Evolutionary conservation across 2,113 vertebrate genomes (phyloP), one percentile per base, ranked within the genome.

Genomic region (Scartelaos histophorus): DNA sequence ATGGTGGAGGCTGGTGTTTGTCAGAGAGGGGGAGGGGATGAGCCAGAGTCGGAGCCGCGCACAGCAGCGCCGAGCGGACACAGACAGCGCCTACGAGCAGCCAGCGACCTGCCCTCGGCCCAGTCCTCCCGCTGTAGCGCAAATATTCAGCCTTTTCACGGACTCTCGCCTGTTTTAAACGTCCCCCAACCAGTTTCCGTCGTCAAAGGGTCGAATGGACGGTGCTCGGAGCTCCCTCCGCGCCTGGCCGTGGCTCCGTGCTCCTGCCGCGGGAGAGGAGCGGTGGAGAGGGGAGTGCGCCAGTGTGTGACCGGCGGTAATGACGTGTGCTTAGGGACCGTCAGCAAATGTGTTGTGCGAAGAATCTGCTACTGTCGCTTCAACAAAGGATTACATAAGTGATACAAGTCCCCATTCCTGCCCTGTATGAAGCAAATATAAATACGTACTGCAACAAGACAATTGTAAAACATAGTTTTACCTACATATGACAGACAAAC

Each of bases 21-120:
- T 75, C 69, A 38, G 85, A 80, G 87, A 89, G 90, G 89, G 89
- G 90, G 86, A 87, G 87, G 89, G 90, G 88, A 88, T 34, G 71
- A 83, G 75, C 69, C 70, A 73, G 71, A 47, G 46, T 13, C 11
- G 4, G 29, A 5, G 47, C 47, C 7, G 46, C 47, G 79, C 60
- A 78, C 66, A 75, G 67, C 68, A 75, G 67, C 68, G 72, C 78
- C 21, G 66, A n/a, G 5, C 60, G 75, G 70, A 54, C 58, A 67
- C 69, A 83, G 82, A 69, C 38, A 43, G 38, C 38, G 82, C 82
- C 80, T 82, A 83, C 76, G 46, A 73, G 78, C 24, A 75, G 12
- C 46, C 46, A 47, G 46, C 46, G 46, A 13, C 15, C 47, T 53
- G 17, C 51, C 17, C 51, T 53, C 19, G 51, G 19, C 19, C 7